Percentiles rank a stretch among this genome's conserved stretches.
phyloP scores from a whole-genome alignment of 23 tunicate genomes.

The Trididemnum nubilum region DNA sequence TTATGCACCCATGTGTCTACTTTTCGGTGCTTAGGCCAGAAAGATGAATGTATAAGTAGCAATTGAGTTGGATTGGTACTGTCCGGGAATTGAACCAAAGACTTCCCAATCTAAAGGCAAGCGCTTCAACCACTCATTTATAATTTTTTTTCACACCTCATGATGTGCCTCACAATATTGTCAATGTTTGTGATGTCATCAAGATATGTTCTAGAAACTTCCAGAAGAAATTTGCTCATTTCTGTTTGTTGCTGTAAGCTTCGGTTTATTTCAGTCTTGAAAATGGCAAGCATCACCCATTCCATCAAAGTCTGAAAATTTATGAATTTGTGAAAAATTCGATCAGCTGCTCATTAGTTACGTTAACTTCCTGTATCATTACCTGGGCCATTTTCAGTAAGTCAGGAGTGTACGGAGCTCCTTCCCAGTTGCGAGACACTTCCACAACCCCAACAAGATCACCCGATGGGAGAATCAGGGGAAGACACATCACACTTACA shows the following conservation, averaged over 20 bases:
- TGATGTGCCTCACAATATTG: constrained; percentile 66
- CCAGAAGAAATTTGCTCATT: constrained; percentile 78
- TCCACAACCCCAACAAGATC: constrained; percentile 76
- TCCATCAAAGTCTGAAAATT: constrained; percentile 45
- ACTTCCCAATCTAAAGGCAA: too few species aligned
- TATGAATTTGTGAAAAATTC: background rate
- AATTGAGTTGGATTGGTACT: too few species aligned
- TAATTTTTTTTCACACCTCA: constrained; percentile 58
- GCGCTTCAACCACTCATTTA: too few species aligned
- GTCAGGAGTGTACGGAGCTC: constrained; percentile 45
- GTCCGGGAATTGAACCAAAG: too few species aligned
- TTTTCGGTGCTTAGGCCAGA: too few species aligned
- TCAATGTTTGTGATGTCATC: constrained; percentile 75
- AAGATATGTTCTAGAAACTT: constrained; percentile 70
- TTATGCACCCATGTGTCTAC: too few species aligned
- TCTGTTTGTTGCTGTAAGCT: constrained; percentile 66
- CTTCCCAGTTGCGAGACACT: constrained; percentile 59
- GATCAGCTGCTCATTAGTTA: background rate
- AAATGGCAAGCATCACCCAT: constrained; percentile 67
- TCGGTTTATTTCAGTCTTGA: constrained; percentile 57
- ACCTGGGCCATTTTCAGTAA: constrained; percentile 1
- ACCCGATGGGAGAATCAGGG: constrained; percentile 50
- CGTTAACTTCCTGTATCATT: background rate
- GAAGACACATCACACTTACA: constrained; percentile 64
- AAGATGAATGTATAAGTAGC: too few species aligned